Percentiles rank a stretch among this genome's conserved stretches.
Evolutionary conservation across 2,888 invertebrate species (phyloP).

Genomic region (Drosophila eohydei): DNA sequence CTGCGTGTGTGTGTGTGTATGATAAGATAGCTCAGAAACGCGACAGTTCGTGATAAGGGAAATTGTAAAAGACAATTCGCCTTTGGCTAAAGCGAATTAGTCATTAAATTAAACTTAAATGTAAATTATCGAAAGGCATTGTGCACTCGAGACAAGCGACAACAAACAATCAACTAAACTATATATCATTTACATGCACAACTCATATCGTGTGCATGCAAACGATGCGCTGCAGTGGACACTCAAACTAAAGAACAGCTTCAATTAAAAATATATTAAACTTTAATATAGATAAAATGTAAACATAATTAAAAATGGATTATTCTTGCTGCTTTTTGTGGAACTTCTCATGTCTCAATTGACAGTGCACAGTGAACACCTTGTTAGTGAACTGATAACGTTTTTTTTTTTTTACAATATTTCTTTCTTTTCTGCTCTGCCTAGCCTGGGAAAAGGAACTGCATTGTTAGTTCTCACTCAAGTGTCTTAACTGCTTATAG

Average conservation of each 20-base stretch:
- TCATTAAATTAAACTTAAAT: conserved; percentile 21
- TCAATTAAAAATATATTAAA: neutral
- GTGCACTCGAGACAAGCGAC: conserved; percentile 7
- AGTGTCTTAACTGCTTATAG: too few species aligned
- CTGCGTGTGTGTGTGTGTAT: conserved; percentile 3
- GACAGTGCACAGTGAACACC: neutral
- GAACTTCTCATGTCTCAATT: neutral
- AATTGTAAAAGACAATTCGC: conserved; percentile 9
- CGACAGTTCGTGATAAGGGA: conserved; percentile 37
- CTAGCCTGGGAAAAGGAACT: too few species aligned
- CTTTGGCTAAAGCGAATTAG: conserved; percentile 32
- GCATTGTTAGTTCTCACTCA: too few species aligned
- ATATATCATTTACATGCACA: neutral
- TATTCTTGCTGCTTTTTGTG: neutral
- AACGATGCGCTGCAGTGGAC: neutral
- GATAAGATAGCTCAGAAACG: conserved; percentile 52
- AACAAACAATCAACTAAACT: neutral
- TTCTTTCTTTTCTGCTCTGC: too few species aligned
- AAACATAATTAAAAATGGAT: neutral
- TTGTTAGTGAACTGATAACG: neutral
- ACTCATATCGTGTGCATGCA: neutral
- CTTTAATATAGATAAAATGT: neutral
- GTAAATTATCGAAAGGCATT: conserved; percentile 25
- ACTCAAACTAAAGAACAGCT: neutral
- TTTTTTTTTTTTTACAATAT: too few species aligned